phyloP scores from a whole-genome alignment of 2,113 vertebrate genomes.

The Pteropus alecto region DNA sequence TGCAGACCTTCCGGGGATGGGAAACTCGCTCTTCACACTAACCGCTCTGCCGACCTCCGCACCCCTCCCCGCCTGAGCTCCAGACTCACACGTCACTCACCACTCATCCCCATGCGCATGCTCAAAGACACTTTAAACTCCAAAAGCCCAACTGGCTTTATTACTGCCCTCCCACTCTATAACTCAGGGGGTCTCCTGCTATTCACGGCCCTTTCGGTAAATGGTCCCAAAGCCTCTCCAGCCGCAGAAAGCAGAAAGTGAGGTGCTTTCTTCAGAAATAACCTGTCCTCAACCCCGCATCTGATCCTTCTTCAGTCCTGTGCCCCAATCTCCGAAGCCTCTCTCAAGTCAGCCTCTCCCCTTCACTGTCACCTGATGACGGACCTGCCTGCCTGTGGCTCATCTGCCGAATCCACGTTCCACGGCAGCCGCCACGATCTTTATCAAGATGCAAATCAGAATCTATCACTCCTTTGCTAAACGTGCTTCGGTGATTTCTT shows the following conservation, averaged over 20 bases:
- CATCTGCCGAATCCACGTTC: neutral
- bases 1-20: neutral
- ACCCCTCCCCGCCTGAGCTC: neutral
- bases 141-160: neutral
- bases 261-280: neutral
- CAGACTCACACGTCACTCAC: neutral
- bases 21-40: neutral
- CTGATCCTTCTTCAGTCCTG: neutral
- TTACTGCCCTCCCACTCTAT: neutral
- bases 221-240: neutral
- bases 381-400: too few species aligned
- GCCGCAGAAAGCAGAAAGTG: neutral
- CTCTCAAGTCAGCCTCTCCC: neutral
- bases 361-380: neutral
- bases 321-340: neutral
- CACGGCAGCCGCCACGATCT: neutral
- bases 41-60: neutral
- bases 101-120: neutral
- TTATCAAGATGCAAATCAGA: constrained; percentile 30
- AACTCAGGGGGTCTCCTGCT: neutral
- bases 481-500: constrained; percentile 18
- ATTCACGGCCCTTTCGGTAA: neutral
- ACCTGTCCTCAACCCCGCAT: neutral
- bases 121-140: neutral
- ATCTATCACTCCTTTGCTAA: constrained; percentile 1